Conservation (phyloP, 2,888 invertebrate species). For the Dermolepida albohirtum region DNA sequence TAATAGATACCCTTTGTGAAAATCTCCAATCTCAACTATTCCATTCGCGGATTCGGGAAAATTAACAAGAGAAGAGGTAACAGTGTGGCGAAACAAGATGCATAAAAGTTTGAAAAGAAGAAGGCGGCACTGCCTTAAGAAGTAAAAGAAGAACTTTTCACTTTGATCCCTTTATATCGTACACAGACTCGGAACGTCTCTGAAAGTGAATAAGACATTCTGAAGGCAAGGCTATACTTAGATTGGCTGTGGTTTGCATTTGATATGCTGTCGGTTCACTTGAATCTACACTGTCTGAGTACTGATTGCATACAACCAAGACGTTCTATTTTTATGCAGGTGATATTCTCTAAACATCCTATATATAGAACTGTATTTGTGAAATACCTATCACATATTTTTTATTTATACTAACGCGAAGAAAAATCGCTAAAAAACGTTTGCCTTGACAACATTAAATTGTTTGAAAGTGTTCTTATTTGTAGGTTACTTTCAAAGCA, state of each 20-base stretch:
- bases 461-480: too few relatives aligned
- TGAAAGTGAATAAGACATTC: conserved; percentile 52
- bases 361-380: neutral
- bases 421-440: too few relatives aligned
- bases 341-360: neutral
- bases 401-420: too few relatives aligned
- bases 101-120: conserved; percentile 29
- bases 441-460: too few relatives aligned
- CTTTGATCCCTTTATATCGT: conserved; percentile 57
- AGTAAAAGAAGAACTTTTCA: conserved; percentile 49
- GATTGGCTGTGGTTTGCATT: conserved; percentile 52
- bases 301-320: conserved; percentile 2
- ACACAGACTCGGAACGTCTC: conserved; percentile 50
- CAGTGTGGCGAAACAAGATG: conserved; percentile 24
- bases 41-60: conserved; percentile 2
- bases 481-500: too few relatives aligned
- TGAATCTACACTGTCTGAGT: conserved; percentile 25
- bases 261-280: conserved; percentile 45
- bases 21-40: conserved; percentile 26
- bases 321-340: neutral
- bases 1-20: conserved; percentile 7
- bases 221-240: conserved; percentile 46
- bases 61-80: conserved; percentile 19
- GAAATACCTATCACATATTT: neutral
- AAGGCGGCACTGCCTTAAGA: conserved; percentile 17